Base-by-base conservation (phyloP, 2,113 vertebrate genomes). In the Colistium nudipinnis region DNA sequence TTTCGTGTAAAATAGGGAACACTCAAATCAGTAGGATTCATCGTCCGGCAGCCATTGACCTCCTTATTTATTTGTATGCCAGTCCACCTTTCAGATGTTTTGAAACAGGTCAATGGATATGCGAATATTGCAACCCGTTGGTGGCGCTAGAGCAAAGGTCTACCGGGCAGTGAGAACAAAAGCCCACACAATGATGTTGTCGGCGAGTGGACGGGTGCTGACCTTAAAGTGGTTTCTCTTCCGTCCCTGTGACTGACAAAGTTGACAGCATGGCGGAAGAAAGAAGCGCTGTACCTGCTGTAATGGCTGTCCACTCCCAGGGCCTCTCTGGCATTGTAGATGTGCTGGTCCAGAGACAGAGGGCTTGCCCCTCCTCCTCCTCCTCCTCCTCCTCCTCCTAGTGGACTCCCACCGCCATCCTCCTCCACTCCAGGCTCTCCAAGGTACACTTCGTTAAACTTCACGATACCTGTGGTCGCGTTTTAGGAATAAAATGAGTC, bases 391-490 rank as follows among this genome's bases (percentile, higher is more conserved):
- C 48, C 61, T 30, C 63, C 59, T 0, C 75, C 69, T 5, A 71
- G 72, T 0, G 83, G 70, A 6, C 84, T 76, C 2, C 85, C 22
- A 0, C 88, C 90, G 24, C 77, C 88, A 9, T 94, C 94, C 44
- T 94, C 53, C 11, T 96, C 97, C 0, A 74, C 55, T 0, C 89
- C 78, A 5, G 60, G 83, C 25, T 98, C 96, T 14, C 96, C 96
- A 77, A 99, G 89, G 70, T 94, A 96, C 54, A 93, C 92, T 81
- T 97, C 96, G 0, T 96, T 93, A 78, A 99, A 99, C 87, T 98
- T 98, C 77, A 99, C 89, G 60, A 99, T 96, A 47, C 97, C 97
- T 99, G 89, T 41, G 0, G 9, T 0, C 6, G 30, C 27, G 51
- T 38, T 30, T 35, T 0, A 61, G 11, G 64, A 45, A 49, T 22